These are phyloP conservation scores for Dinoponera quadriceps DNA, from an alignment of 1,140 invertebrate species.

Conservation along the genomic window DNA sequence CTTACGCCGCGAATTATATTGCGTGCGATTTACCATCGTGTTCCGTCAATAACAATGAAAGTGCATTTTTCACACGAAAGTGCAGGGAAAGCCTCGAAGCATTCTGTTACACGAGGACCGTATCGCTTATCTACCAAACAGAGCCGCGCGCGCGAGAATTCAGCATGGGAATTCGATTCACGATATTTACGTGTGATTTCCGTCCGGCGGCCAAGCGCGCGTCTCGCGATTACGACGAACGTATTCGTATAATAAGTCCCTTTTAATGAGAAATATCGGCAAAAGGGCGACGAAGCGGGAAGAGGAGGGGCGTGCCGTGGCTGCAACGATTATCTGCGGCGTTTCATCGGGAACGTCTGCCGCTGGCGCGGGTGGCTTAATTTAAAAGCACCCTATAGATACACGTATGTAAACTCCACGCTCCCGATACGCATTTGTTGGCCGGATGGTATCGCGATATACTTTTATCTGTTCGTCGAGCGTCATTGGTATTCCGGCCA, in stretches of 20 bases:
- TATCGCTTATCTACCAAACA: background rate
- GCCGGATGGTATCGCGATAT: constrained; percentile 64
- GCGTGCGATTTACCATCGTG: background rate
- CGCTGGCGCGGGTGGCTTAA: constrained; percentile 4
- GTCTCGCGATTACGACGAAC: background rate
- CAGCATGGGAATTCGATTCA: background rate
- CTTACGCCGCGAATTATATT: background rate
- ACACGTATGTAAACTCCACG: constrained; percentile 44
- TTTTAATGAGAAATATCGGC: constrained; percentile 27
- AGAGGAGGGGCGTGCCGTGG: too few relatives aligned
- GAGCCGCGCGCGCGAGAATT: background rate
- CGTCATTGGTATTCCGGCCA: constrained; percentile 82
- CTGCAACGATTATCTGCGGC: background rate
- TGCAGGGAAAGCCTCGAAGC: background rate
- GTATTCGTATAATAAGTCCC: background rate
- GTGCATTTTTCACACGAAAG: background rate
- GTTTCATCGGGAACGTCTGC: constrained; percentile 6
- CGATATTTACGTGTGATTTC: background rate
- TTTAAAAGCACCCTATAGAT: constrained; percentile 26
- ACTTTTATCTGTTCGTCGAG: constrained; percentile 75
- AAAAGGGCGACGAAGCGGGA: background rate
- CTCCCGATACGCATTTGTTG: constrained; percentile 58
- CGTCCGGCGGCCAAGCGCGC: background rate
- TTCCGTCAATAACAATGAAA: constrained; percentile 22
- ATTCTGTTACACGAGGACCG: background rate